Conservation (phyloP, 2,797 vertebrate genomes). For the Spinibarbus caldwelli region DNA sequence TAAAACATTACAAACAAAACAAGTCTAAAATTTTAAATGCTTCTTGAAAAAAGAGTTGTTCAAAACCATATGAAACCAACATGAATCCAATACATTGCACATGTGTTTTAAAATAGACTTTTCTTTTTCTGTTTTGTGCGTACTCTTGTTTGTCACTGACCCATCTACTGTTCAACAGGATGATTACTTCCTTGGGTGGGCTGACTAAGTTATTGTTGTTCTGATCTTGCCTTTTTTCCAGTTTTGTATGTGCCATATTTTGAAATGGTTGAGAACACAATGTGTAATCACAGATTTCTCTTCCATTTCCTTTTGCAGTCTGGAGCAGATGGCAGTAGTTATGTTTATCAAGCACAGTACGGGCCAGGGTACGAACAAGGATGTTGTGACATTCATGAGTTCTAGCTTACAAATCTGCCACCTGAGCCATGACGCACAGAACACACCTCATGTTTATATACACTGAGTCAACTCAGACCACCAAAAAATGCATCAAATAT, state of each 20-base stretch:
- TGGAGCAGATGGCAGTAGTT: slow-evolving; percentile 81
- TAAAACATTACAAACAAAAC: background rate
- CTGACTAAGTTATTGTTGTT: slow-evolving; percentile 54
- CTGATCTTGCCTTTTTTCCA: slow-evolving; percentile 4
- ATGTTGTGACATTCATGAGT: slow-evolving; percentile 70
- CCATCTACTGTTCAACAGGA: slow-evolving; percentile 9
- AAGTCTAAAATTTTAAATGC: background rate
- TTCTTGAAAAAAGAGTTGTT: background rate
- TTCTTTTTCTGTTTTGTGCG: background rate
- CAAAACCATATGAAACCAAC: background rate
- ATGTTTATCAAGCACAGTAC: slow-evolving; percentile 83
- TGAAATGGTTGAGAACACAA: slow-evolving; percentile 16
- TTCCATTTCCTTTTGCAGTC: slow-evolving; percentile 60
- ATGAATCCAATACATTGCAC: background rate
- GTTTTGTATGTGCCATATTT: slow-evolving; percentile 19
- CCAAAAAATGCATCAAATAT: slow-evolving; percentile 53
- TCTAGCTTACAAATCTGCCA: slow-evolving; percentile 73
- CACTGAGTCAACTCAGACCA: slow-evolving; percentile 44
- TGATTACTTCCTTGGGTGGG: slow-evolving; percentile 7
- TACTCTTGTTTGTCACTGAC: slow-evolving; percentile 5
- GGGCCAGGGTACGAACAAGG: slow-evolving; percentile 22
- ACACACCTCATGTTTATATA: slow-evolving; percentile 45
- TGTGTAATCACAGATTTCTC: slow-evolving; percentile 37
- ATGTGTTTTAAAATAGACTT: slow-evolving; percentile 7
- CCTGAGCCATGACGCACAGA: slow-evolving; percentile 52